Conservation (phyloP, 1,140 invertebrate genomes). For the Sitodiplosis mosellana region DNA sequence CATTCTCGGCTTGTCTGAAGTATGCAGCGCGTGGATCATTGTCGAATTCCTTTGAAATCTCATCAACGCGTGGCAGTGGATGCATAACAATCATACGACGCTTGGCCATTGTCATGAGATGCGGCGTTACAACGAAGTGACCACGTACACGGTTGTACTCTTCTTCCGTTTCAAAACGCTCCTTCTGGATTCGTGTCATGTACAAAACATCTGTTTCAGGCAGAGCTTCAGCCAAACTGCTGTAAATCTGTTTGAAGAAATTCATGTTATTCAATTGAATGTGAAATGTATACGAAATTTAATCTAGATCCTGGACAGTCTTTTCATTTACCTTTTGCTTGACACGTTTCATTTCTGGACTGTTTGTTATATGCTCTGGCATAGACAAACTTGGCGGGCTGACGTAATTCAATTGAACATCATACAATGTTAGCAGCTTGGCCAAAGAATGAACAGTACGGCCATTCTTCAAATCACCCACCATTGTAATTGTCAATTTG, state of each 20-base stretch:
- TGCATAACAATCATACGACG: conserved; percentile 93
- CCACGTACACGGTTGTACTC: conserved; percentile 83
- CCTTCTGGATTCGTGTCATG: conserved; percentile 93
- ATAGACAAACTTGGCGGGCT: conserved; percentile 72
- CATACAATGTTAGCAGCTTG: conserved; percentile 73
- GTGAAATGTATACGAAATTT: neutral
- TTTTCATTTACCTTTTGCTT: conserved; percentile 41
- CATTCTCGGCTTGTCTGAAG: conserved; percentile 94
- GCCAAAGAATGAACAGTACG: conserved; percentile 96
- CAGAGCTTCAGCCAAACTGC: conserved; percentile 62
- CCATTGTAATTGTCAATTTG: conserved; percentile 77
- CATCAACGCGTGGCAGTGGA: conserved; percentile 83
- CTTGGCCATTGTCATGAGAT: conserved; percentile 88
- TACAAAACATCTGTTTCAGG: conserved; percentile 92
- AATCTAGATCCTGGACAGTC: too few relatives aligned
- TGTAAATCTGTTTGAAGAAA: conserved; percentile 25
- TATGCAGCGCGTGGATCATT: conserved; percentile 92
- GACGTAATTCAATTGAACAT: conserved; percentile 79
- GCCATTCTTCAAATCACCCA: conserved; percentile 95
- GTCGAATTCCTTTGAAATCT: conserved; percentile 90
- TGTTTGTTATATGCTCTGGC: conserved; percentile 70
- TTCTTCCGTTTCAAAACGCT: conserved; percentile 66
- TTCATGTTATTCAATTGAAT: neutral
- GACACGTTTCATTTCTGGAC: conserved; percentile 58
- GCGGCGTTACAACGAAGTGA: conserved; percentile 75